phyloP scores from a whole-genome alignment of 2,113 vertebrate species.

The Labrus mixtus region DNA sequence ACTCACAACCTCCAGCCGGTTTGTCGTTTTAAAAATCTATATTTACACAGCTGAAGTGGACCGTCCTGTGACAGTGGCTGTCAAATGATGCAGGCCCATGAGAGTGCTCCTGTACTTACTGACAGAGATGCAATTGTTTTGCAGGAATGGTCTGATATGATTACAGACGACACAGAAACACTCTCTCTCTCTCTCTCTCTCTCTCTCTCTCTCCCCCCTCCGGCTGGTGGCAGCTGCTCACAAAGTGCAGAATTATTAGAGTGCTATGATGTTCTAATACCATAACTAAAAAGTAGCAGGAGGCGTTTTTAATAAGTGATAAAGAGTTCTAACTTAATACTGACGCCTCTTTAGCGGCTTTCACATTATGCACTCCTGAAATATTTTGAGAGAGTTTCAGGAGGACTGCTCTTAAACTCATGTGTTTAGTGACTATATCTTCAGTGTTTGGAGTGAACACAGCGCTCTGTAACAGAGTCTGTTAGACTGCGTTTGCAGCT shows the following conservation, averaged over 20 bases:
- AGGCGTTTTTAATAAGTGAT: too few species aligned
- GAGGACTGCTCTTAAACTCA: too few species aligned
- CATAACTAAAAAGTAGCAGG: too few species aligned
- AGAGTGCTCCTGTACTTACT: slow-evolving; percentile 13
- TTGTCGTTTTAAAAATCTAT: background rate
- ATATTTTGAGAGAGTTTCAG: too few species aligned
- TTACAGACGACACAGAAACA: slow-evolving; percentile 3
- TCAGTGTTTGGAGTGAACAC: too few species aligned
- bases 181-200: too few species aligned
- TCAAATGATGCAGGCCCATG: slow-evolving; percentile 31
- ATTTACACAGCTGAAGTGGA: slow-evolving; percentile 23
- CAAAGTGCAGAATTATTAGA: background rate
- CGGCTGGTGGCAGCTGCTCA: background rate
- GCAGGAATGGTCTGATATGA: slow-evolving; percentile 35
- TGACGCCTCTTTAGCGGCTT: too few species aligned
- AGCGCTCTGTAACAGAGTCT: too few species aligned
- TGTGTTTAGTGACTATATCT: too few species aligned
- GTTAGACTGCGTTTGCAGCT: too few species aligned
- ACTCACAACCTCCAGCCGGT: slow-evolving; percentile 11
- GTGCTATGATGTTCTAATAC: background rate
- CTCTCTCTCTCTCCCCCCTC: background rate
- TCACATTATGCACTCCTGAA: too few species aligned
- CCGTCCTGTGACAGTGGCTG: slow-evolving; percentile 8
- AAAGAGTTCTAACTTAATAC: too few species aligned
- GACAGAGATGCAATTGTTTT: slow-evolving; percentile 56